Evolutionary conservation across 2,888 invertebrate genomes (phyloP).

Genomic region (Bimastos eiseni): DNA sequence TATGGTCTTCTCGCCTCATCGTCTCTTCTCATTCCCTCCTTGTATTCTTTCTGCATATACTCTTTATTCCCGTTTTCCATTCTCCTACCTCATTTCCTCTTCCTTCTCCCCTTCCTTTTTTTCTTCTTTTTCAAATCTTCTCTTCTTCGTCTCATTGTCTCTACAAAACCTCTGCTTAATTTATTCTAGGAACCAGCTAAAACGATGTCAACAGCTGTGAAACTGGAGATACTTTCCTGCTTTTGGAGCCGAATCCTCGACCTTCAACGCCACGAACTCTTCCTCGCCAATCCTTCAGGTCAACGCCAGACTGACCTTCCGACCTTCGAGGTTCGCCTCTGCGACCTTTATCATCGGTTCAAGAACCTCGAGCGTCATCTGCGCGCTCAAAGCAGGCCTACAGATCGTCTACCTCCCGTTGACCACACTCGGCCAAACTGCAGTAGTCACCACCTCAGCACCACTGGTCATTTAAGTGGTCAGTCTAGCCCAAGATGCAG

Average conservation of each 20-base stretch:
- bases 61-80: too few relatives aligned
- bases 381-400: background rate
- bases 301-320: background rate
- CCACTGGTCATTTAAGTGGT: background rate
- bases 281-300: background rate
- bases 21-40: background rate
- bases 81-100: background rate
- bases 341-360: background rate
- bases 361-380: background rate
- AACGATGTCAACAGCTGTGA: background rate
- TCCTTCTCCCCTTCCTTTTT: background rate
- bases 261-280: background rate
- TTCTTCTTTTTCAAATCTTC: too few relatives aligned
- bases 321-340: background rate
- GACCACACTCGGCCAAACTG: background rate
- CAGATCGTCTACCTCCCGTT: background rate
- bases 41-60: background rate
- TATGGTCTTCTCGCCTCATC: too few relatives aligned
- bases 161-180: background rate
- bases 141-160: background rate
- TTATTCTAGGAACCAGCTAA: background rate
- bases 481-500: background rate
- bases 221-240: background rate
- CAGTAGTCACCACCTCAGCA: background rate
- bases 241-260: background rate